Evolutionary conservation across 2,888 invertebrate genomes (phyloP), one percentile per base, ranked within the genome.

Genomic region (Leptinotarsa haldemani): DNA sequence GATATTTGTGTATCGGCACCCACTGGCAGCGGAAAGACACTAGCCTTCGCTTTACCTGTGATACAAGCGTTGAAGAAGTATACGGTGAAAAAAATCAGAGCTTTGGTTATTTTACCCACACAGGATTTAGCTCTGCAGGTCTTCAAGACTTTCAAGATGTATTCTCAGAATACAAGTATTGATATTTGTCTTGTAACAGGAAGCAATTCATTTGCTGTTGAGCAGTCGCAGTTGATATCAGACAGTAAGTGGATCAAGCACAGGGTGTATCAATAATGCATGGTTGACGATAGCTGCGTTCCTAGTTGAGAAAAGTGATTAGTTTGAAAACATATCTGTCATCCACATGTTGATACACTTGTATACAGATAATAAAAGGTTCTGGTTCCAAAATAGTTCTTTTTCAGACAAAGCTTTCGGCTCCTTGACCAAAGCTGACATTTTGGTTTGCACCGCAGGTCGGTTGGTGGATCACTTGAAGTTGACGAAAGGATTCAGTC

Each of bases 1-100:
- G 99, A 99, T 87, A 90, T 98, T 69, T 99, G 99, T 88, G 96
- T 99, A 46, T 97, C 97, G 58, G 97, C 98, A 20, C 98, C 99
- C 1, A 99, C 99, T 2, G 98, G 98, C 20, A 98, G 97, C 89
- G 99, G 99, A 22, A 99, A 99, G 89, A 99, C 99, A 1, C 88
- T 99, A 73, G 94, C 97, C 3, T 99, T 96, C 91, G 96, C 95
- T 65, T 88, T 99, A 76, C 99, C 99, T 9, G 92, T 98, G 65
- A 89, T 98, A 52, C 95, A 97, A 89, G 90, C 93, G 66, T 76
- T 87, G 67, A 84, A 83, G 74, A 78, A 77, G 68, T 74, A 83
- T 67, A 77, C 76, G 47, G 74, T 83, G 5, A 86, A 83, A 71
- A 90, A 91, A 84, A 90, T 96, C 40, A 90, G 95, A 80, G 97